phyloP scores from a whole-genome alignment of 2,797 vertebrate species.

The Sebastes itinus region DNA sequence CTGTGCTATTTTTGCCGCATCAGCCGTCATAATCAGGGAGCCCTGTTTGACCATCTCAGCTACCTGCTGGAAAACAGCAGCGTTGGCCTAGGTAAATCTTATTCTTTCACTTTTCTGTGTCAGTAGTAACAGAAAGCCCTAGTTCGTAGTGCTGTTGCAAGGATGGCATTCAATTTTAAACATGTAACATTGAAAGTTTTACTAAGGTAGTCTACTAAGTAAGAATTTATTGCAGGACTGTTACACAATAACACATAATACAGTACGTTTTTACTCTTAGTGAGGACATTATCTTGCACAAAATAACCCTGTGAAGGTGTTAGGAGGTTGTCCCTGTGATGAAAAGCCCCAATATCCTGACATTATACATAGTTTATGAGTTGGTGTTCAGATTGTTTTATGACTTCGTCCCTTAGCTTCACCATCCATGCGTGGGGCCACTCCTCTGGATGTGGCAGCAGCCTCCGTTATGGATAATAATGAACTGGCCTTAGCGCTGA shows the following conservation, averaged over 20 bases:
- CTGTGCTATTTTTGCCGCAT: conserved; percentile 97
- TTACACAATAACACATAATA: too few species aligned
- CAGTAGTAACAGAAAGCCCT: not conserved
- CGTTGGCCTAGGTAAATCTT: conserved; percentile 90
- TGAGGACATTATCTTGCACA: not conserved
- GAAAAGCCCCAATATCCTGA: not conserved
- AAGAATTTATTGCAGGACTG: not conserved
- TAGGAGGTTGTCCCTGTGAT: not conserved
- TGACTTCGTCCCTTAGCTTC: conserved; percentile 82
- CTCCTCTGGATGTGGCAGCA: conserved; percentile 94
- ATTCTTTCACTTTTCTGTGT: not conserved
- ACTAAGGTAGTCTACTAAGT: not conserved
- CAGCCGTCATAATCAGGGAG: conserved; percentile 94
- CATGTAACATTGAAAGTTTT: not conserved
- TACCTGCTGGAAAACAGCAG: conserved; percentile 96
- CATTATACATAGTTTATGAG: not conserved
- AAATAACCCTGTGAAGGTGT: not conserved
- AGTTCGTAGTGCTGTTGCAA: not conserved
- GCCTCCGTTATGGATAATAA: conserved; percentile 99
- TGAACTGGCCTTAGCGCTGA: conserved; percentile 90
- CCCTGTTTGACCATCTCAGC: conserved; percentile 96
- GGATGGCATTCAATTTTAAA: not conserved
- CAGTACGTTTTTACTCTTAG: not conserved
- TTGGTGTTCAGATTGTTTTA: conserved; percentile 3
- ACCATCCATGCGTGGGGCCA: conserved; percentile 95